A percentile compares a stretch with the other conserved stretches of the same genome.
phyloP scores from a whole-genome alignment of 2,888 invertebrate genomes.

The Drosophila mettleri region DNA sequence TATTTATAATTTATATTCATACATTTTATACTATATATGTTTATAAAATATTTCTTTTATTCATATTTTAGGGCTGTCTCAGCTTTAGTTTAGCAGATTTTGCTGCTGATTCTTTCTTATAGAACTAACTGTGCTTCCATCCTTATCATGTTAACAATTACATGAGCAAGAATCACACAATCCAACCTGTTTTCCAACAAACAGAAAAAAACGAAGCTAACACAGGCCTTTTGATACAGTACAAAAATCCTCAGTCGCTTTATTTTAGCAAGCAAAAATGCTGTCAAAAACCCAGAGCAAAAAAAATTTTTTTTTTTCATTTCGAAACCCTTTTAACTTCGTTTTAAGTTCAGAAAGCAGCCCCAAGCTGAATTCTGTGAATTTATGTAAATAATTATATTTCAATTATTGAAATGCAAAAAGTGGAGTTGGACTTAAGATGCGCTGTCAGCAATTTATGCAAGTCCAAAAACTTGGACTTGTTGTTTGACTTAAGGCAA shows the following conservation, averaged over 20 bases:
- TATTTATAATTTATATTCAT: too few species aligned
- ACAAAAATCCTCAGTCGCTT: neutral
- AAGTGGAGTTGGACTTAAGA: slow-evolving; percentile 3
- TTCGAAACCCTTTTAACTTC: slow-evolving; percentile 3
- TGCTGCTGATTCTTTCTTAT: too few species aligned
- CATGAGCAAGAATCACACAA: neutral
- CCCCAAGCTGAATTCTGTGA: slow-evolving; percentile 9
- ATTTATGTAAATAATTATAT: slow-evolving; percentile 25
- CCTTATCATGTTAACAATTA: neutral
- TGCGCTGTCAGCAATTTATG: slow-evolving; percentile 19
- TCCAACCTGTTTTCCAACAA: neutral
- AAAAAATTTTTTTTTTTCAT: neutral
- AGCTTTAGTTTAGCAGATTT: too few species aligned
- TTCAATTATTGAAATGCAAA: slow-evolving; percentile 21
- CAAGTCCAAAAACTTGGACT: slow-evolving; percentile 21
- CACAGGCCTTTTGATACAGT: neutral
- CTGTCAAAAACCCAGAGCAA: neutral
- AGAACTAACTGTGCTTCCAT: too few species aligned
- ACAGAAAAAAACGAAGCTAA: too few species aligned
- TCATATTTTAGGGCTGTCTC: too few species aligned
- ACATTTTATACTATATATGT: too few species aligned
- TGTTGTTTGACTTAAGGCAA: slow-evolving; percentile 20
- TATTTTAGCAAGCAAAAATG: neutral
- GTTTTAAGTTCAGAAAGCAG: neutral
- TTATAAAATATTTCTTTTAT: too few species aligned